Base-by-base conservation (phyloP, 2,888 invertebrate species). In the Neoitamus cyanurus region DNA sequence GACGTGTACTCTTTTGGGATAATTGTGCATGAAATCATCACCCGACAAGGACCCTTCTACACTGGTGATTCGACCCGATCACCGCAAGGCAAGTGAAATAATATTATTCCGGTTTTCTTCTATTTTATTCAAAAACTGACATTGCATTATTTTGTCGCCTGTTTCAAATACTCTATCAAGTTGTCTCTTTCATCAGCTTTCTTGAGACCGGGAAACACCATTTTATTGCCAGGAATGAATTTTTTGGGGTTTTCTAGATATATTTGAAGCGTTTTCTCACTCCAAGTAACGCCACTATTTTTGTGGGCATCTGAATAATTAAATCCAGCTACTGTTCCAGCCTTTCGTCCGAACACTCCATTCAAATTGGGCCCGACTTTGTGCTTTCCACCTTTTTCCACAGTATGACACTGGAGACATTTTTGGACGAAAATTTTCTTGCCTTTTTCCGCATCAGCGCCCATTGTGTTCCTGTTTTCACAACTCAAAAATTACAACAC, bases 221-320 rank as follows among this genome's bases (percentile, higher is more conserved):
- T 99, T 92, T 99, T 99, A 85, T 99, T 99, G 87, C 99, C 99
- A 83, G 99, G 99, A 93, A 99, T 99, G 93, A 96, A 99, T 92
- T 99, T 99, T 93, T 99, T 99, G 84, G 99, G 99, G 92, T 99
- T 98, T 91, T 97, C 97, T 87, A 99, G 93, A 92, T 99, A 99
- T 88, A 95, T 95, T 89, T 97, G 98, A 25, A 99, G 93, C 0
- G 98, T 99, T 84, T 98, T 97, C 75, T 95, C 95, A 88, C 92
- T 94, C 99, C 99, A 99, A 87, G 95, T 95, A 89, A 99, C 97
- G 95, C 97, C 99, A 94, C 98, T 99, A 87, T 94, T 93, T 92
- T 97, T 97, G 93, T 99, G 99, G 87, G 98, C 98, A 88, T 97
- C 98, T 84, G 98, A 97, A 93, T 98, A 99, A 28, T 93, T 90